A percentile compares a stretch with the other conserved stretches of the same genome.
These are phyloP conservation scores for Rotaria sp. DNA, from an alignment of 2,888 invertebrate species.

Conservation along the genomic window DNA sequence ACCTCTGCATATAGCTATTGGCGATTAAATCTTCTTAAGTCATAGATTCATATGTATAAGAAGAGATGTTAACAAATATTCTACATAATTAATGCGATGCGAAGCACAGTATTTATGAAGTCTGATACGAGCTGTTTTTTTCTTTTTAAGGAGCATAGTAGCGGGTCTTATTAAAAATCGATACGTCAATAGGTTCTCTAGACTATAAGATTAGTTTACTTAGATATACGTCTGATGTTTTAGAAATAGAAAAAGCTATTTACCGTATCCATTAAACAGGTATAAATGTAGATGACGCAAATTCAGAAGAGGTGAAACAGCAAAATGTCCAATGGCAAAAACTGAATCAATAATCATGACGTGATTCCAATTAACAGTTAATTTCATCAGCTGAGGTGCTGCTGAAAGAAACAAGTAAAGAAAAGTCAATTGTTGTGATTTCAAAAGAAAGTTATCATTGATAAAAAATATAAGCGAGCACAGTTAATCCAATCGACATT, in stretches of 20 bases:
- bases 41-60: too few species aligned
- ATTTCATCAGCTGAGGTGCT: background rate
- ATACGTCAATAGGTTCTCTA: background rate
- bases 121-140: too few species aligned
- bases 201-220: background rate
- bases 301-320: background rate
- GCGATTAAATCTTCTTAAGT: too few species aligned
- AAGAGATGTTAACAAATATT: too few species aligned
- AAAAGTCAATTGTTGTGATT: background rate
- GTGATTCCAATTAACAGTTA: background rate
- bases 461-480: background rate
- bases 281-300: background rate
- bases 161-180: background rate
- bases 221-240: background rate
- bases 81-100: too few species aligned
- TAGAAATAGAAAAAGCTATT: background rate
- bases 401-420: background rate
- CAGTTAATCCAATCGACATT: background rate
- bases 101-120: too few species aligned
- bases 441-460: background rate
- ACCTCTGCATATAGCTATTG: too few species aligned
- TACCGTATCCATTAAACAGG: background rate
- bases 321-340: background rate
- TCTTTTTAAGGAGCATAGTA: too few species aligned
- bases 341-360: background rate